phyloP scores from a whole-genome alignment of 1,140 invertebrate species.

The Carposina sasakii region DNA sequence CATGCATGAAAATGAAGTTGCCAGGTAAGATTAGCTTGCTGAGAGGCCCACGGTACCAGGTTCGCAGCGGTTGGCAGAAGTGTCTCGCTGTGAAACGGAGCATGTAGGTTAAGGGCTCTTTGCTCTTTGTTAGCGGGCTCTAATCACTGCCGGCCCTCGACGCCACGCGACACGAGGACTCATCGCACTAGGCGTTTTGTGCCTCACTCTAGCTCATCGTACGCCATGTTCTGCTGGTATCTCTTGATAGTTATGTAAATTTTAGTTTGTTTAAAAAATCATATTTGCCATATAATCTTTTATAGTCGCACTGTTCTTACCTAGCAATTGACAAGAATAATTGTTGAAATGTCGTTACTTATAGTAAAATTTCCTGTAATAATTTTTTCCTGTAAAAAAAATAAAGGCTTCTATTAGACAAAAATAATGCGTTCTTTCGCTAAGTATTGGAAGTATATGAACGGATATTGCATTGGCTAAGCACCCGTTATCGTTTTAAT shows the following conservation, averaged over 20 bases:
- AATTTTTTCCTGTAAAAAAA: no score
- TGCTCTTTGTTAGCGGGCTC: constrained; percentile 64
- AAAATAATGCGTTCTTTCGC: no score
- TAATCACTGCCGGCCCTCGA: constrained; percentile 64
- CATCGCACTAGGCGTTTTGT: constrained; percentile 56
- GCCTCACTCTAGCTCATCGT: constrained; percentile 46
- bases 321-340: no score
- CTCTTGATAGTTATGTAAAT: constrained; percentile 33
- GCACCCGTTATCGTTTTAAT: no score
- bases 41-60: constrained; percentile 40
- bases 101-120: constrained; percentile 67
- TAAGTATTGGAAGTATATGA: no score
- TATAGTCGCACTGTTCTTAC: no score
- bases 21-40: constrained; percentile 38
- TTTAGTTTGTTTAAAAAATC: no score
- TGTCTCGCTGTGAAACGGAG: constrained; percentile 58
- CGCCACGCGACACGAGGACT: constrained; percentile 53
- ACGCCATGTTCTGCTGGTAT: constrained; percentile 37
- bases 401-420: no score
- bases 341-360: no score
- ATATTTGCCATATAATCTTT: no score
- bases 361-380: no score
- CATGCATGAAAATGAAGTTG: constrained; percentile 16
- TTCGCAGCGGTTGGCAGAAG: constrained; percentile 45
- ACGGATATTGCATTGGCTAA: no score